phyloP scores from a whole-genome alignment of 1,140 invertebrate species.

The Goniozus legneri region DNA sequence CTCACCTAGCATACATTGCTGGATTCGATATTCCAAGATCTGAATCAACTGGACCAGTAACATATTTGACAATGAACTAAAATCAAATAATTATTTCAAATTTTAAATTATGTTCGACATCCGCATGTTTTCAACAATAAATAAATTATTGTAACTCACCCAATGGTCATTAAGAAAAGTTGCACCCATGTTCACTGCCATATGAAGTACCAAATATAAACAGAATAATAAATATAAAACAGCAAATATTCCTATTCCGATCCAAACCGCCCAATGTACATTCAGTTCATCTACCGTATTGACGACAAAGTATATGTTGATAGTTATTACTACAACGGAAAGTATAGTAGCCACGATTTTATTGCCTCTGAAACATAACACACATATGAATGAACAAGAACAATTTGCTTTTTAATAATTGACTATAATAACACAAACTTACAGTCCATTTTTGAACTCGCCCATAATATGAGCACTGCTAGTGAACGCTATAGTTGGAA shows the following conservation, averaged over 20 bases:
- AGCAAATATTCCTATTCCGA: slow-evolving; percentile 59
- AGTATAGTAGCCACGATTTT: slow-evolving; percentile 67
- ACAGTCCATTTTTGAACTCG: slow-evolving; percentile 74
- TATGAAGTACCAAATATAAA: slow-evolving; percentile 68
- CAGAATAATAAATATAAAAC: slow-evolving; percentile 70
- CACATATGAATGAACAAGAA: slow-evolving; percentile 6
- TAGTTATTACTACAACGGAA: slow-evolving; percentile 69
- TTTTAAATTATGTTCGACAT: slow-evolving; percentile 4
- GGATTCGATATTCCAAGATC: slow-evolving; percentile 42
- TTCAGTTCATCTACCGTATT: slow-evolving; percentile 57
- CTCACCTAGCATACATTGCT: slow-evolving; percentile 49
- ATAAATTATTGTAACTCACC: slow-evolving; percentile 30
- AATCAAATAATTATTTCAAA: too few relatives aligned
- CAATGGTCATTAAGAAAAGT: slow-evolving; percentile 35
- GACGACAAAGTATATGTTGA: slow-evolving; percentile 81
- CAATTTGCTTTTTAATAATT: too few relatives aligned
- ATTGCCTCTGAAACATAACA: slow-evolving; percentile 58
- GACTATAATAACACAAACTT: slow-evolving; percentile 47
- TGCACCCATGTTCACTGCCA: slow-evolving; percentile 66
- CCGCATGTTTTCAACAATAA: neutral
- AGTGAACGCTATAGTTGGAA: slow-evolving; percentile 87
- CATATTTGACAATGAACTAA: slow-evolving; percentile 47
- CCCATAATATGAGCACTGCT: slow-evolving; percentile 79
- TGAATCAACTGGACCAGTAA: slow-evolving; percentile 42
- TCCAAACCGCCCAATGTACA: slow-evolving; percentile 52